Evolutionary conservation across 30 jellyfish, hydroid and myxozoan species (phyloP), one percentile per base, ranked within the genome.

Genomic region (Haliclystus octoradiatus): DNA sequence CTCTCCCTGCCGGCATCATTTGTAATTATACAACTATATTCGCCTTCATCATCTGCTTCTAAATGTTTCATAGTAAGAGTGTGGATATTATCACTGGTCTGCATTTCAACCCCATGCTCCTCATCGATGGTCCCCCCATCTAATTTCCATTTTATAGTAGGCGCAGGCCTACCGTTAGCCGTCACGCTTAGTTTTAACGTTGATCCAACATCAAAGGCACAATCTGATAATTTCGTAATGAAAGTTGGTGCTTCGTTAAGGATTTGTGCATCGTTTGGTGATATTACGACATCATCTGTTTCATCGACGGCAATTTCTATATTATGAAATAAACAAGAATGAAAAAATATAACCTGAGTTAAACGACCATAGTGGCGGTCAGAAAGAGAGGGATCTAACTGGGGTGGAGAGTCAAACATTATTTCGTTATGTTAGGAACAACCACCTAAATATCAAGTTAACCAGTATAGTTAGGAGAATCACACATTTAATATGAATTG

Each of bases 41-140:
- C 66, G 0, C 96, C 96, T 68, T 78, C 94, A 62, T 86, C 96
- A 31, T 86, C 94, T 53, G 73, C 90, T 23, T 76, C 80, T 34
- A 89, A 69, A 50, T 83, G 78, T 14, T 69, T 75, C 34, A 89
- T 70, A 22, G 40, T 72, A 15, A 89, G 76, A 26, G 69, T 46
- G 24, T 88, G 84, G 24, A 46, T 23, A 62, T 71, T 53, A 22
- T 65, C 93, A 14, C 52, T 69, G 2, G 52, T 0, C 2, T 68
- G 52, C n/a, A 79, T 23, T 34, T 60, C 34, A 26, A 77, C 72
- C 34, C 88, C 60, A 23, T 74, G 79, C 30, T 67, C 77, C 1
- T 62, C 24, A 15, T 50, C 63, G 28, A 82, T 13, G 0, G 63
- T 25, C 1, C 66, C 83, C 2, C 49, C 79, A 2, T 77, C 94